Evolutionary conservation across 2,113 vertebrate species (phyloP).

Genomic region (Balaenoptera acutorostrata): DNA sequence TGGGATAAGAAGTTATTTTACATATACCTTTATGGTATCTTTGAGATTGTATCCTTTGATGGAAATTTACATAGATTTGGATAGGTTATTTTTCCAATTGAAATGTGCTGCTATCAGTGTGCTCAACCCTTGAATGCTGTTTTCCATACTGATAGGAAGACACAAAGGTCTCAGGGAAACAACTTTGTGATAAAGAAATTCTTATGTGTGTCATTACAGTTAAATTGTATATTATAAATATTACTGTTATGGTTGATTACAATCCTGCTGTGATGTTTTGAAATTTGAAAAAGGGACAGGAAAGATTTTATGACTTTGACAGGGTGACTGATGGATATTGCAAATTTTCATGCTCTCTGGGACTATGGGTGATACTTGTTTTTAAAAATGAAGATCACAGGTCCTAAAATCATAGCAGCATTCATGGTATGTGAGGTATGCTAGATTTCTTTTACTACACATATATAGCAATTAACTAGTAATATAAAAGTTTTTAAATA

Average conservation of each 20-base stretch:
- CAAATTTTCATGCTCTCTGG: neutral
- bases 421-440: neutral
- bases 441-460: neutral
- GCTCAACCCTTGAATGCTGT: neutral
- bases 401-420: neutral
- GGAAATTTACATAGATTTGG: neutral
- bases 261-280: slow-evolving; percentile 14
- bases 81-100: neutral
- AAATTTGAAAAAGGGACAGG: slow-evolving; percentile 6
- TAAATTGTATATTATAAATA: neutral
- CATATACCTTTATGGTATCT: neutral
- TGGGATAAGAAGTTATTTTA: neutral
- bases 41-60: neutral
- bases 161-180: slow-evolving; percentile 7
- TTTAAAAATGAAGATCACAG: neutral
- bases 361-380: neutral
- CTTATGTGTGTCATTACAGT: neutral
- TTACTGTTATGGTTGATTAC: neutral
- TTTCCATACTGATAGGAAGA: slow-evolving; percentile 22
- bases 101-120: neutral
- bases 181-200: slow-evolving; percentile 5
- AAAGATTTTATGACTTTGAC: slow-evolving; percentile 1
- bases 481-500: neutral
- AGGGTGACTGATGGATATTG: neutral
- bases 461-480: neutral